Percentiles rank a stretch among this genome's conserved stretches.
Conservation (phyloP, 2,888 invertebrate genomes). For the Drosophila kanekoi region DNA sequence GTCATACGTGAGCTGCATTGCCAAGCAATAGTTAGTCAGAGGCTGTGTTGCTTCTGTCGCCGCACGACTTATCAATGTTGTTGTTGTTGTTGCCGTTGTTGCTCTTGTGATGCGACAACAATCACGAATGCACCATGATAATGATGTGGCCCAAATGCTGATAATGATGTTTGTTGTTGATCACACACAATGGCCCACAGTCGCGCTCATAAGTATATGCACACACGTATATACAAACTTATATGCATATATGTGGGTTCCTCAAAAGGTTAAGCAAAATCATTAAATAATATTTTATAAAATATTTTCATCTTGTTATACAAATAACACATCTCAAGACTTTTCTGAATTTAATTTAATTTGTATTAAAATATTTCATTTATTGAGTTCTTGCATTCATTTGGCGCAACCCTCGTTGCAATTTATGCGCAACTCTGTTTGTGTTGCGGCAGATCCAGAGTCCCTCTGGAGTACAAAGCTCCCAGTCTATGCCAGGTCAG, state of each 20-base stretch:
- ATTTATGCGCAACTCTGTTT: constrained; percentile 31
- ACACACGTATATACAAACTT: constrained; percentile 3
- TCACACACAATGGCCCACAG: constrained; percentile 45
- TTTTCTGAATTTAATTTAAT: neutral
- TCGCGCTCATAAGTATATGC: constrained; percentile 22
- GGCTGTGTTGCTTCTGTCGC: constrained; percentile 58
- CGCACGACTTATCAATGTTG: constrained; percentile 69
- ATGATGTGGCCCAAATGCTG: constrained; percentile 61
- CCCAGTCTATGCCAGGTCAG: constrained; percentile 53
- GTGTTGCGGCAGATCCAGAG: constrained; percentile 34
- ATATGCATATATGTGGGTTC: neutral
- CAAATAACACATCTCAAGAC: neutral
- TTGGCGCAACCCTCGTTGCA: constrained; percentile 25
- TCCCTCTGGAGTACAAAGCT: constrained; percentile 43
- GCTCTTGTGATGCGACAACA: constrained; percentile 60
- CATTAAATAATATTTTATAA: too few relatives aligned
- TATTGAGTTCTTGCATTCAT: neutral
- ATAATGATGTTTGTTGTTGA: constrained; percentile 63
- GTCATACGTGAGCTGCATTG: constrained; percentile 59
- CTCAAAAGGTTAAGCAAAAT: neutral
- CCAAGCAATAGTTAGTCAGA: constrained; percentile 50
- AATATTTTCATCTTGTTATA: too few relatives aligned
- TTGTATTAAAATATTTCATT: neutral
- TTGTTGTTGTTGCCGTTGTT: constrained; percentile 24
- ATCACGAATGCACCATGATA: constrained; percentile 68